Base-by-base conservation (phyloP, 2,888 invertebrate genomes). In the Glyphotaelius pellucidus region DNA sequence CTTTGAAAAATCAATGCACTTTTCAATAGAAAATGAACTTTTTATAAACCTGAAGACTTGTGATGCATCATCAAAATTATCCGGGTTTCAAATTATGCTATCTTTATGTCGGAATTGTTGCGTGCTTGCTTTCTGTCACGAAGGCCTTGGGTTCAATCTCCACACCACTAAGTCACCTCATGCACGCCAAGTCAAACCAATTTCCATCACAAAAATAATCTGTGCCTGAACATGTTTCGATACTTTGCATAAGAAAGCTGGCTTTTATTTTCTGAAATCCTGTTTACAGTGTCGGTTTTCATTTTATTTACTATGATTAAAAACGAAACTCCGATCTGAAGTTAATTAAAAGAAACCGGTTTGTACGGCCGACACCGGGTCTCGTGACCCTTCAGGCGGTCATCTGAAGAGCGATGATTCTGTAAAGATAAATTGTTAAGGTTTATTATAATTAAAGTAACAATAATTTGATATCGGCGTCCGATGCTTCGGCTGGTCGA, bases 351-450 rank as follows among this genome's bases (percentile, higher is more conserved):
- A 67, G 67, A 67, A 67, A 25, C 67, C 25, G 67, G 67, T 67
- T 67, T 67, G 25, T 67, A 25, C 25, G 83, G 83, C 32, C 32
- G 83, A 19, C 83, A 67, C 31, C 81, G 31, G 32, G 32, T 32
- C 32, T 15, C 81, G 81, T 32, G 38, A 42, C 86, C 88, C 52
- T 32, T 32, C 79, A 32, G 79, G 88, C 79, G 30, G 79, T 30
- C 19, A 30, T 15, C 79, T 79, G 79, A 89, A 79, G 79, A 35
- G 67, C 38, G 88, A 79, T 79, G 88, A 79, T 79, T 89, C n/a
- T 89, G 67, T 89, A 67, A 80, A 32, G 35, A 38, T 89, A 35
- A 89, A 80, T 89, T 38, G 30, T 38, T 67, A 67, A 67, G 67
- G 67, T 67, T 84, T 25, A 32, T 81, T 81, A 25, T 84, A n/a